These are phyloP conservation scores for Fragum whitleyi DNA, from an alignment of 2,888 invertebrate species.

Conservation along the genomic window DNA sequence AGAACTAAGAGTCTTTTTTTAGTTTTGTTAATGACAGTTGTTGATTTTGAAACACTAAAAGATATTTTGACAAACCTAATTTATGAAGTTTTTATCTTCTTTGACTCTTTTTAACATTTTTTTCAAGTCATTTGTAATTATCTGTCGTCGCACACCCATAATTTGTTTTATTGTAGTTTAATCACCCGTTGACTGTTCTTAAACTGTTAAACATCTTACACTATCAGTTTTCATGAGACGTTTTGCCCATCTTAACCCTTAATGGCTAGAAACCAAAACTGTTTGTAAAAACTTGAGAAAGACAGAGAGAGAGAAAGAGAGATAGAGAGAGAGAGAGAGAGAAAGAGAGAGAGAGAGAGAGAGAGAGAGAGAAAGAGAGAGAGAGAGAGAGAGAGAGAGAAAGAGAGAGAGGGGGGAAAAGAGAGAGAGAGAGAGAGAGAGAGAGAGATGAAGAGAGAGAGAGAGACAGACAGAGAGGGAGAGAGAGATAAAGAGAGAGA, in stretches of 20 bases:
- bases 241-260: neutral
- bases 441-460: conserved; percentile 8
- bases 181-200: conserved; percentile 1
- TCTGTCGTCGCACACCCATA: conserved; percentile 5
- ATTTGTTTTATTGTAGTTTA: conserved; percentile 8
- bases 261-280: no score
- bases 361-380: neutral
- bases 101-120: neutral
- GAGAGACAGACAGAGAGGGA: no score
- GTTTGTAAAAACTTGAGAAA: no score
- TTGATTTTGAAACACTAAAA: no score
- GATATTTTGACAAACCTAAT: neutral
- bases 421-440: conserved; percentile 18
- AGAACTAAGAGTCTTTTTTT: no score
- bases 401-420: conserved; percentile 6
- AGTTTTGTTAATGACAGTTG: no score
- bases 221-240: neutral
- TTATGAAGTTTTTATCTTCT: neutral
- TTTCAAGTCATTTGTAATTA: neutral
- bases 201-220: neutral
- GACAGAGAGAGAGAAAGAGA: no score
- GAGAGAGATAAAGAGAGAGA: no score
- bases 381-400: conserved; percentile 13
- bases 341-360: no score
- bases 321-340: no score